Base-by-base conservation (phyloP, 2,113 vertebrate genomes). In the Nesoenas mayeri region DNA sequence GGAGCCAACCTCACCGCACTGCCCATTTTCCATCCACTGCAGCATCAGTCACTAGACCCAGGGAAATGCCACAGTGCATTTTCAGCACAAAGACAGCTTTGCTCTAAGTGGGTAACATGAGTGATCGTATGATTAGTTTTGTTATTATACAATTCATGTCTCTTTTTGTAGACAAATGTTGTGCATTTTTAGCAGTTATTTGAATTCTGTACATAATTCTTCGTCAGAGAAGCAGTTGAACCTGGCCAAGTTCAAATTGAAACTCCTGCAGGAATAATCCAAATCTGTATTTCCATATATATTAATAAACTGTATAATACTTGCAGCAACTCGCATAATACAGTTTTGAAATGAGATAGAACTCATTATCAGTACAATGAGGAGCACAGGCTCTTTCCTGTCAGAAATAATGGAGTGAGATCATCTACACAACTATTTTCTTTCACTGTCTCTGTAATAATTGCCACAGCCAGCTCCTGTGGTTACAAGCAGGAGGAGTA, bases 351-450 rank as follows among this genome's bases (percentile, higher is more conserved):
- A 96, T 77, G 62, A 97, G 83, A 72, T 71, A 65, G 82, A 95
- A n/a, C 79, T 97, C 92, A 96, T 97, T 96, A 94, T 94, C 88
- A 90, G 42, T 84, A 89, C 83, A 89, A 54, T 58, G 70, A 97
- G 95, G 83, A 80, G 88, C 62, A 24, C 61, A 96, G 91, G 36
- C 71, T 84, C 89, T 91, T 86, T 94, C 91, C 93, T 96, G 96
- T 97, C 87, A 97, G 95, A 96, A 95, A 92, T 97, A 97, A 96
- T 84, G 92, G 64, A 97, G 60, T 85, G 81, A 98, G 92, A 97
- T 91, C 81, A 97, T 90, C 81, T 79, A 62, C 73, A 86, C 47
- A 86, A 79, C 94, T 94, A 81, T 88, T 96, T 95, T 93, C 89
- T 51, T 38, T 92, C 24, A 3, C 51, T 91, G 44, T 90, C 71